Percentiles rank a stretch among this genome's conserved stretches.
Conservation (phyloP, 2,888 invertebrate genomes). For the Pachydiplax longipennis region DNA sequence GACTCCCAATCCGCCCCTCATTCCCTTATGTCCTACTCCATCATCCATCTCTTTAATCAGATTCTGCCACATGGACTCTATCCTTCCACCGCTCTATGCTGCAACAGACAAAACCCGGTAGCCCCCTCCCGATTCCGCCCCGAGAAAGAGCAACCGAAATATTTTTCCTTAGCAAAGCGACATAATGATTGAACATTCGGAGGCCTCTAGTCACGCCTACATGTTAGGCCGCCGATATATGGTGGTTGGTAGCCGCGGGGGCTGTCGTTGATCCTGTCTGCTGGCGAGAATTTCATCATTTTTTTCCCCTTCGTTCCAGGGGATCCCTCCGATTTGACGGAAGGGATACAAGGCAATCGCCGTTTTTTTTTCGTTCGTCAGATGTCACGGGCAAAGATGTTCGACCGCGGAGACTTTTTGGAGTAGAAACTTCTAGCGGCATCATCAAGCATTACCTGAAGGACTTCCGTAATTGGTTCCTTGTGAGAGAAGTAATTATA, state of each 20-base stretch:
- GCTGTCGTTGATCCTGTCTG: neutral
- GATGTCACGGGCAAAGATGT: neutral
- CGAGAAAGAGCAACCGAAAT: neutral
- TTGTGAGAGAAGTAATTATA: too few relatives aligned
- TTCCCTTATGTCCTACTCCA: neutral
- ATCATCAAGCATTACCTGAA: too few relatives aligned
- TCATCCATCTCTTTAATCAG: constrained; percentile 38
- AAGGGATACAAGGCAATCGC: neutral
- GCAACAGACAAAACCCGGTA: neutral
- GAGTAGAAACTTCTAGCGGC: too few relatives aligned
- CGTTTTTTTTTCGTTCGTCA: neutral
- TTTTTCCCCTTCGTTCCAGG: neutral
- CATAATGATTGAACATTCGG: neutral
- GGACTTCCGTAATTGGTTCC: too few relatives aligned
- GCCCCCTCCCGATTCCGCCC: neutral
- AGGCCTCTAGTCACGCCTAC: neutral
- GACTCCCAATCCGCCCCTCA: neutral
- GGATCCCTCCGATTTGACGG: neutral
- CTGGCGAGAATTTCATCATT: neutral
- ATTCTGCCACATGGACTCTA: neutral
- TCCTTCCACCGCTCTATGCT: neutral
- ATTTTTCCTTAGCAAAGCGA: neutral
- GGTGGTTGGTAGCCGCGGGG: neutral
- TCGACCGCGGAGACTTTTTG: neutral
- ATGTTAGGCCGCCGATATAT: neutral